Evolutionary conservation across 2,113 vertebrate species (phyloP), one percentile per base, ranked within the genome.

Genomic region (Syrmaticus mikado): DNA sequence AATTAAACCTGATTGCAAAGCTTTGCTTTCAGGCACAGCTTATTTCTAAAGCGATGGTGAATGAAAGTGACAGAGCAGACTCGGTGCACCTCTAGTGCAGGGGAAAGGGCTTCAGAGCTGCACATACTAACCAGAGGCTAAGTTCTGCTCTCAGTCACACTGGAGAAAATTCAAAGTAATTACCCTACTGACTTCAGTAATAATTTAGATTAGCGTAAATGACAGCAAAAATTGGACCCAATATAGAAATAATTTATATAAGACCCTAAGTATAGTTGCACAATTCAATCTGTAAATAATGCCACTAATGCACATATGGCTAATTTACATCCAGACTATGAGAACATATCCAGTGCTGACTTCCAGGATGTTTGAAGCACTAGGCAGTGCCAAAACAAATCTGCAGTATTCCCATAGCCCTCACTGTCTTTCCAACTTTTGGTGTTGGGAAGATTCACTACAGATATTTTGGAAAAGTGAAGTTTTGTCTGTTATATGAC

Each of bases 261-360:
- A 92, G 75, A 40, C 65, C 78, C 82, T 85, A 94, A 95, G 82
- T 93, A 92, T 64, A 95, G 91, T 93, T 95, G 88, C 81, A 91
- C 87, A 97, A 84, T 93, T 95, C 94, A 95, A 90, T 97, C 95
- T 96, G 95, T 91, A 97, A 90, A 95, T 97, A 97, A 95, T 93
- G 89, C 91, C 91, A 81, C 92, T 96, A 96, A 96, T 95, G 91
- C 94, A 96, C 96, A 94, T 96, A 95, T 95, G 94, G 96, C 67
- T 96, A 97, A 97, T 96, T 97, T 96, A 94, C 92, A 97, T 94
- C 86, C 90, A 94, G 91, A 81, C 92, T 93, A 96, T 89, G 92
- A 96, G 93, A 96, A 96, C 87, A 81, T 64, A 97, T 62, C 93
- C 93, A 97, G 76, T 11, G 67, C 82, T 94, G 82, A 86, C 85